Base-by-base conservation (phyloP, 2,113 vertebrate species). In the Hydropotes inermis region DNA sequence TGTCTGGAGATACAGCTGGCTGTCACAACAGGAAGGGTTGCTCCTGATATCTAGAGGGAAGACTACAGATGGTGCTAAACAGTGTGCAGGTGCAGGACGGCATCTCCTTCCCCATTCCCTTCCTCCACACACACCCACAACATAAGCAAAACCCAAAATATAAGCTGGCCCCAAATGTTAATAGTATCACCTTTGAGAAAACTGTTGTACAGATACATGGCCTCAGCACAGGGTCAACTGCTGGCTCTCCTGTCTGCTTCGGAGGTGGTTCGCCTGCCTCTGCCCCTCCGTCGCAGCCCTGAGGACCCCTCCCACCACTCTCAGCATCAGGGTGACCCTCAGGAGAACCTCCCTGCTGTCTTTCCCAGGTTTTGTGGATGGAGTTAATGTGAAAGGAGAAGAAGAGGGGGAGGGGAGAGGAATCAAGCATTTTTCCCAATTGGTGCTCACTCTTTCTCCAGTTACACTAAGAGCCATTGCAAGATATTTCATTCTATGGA, bases 311-410 rank as follows among this genome's bases (percentile, higher is more conserved):
- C 11, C 14, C 50, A 3, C 25, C 13, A 23, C 47, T 7, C 28
- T n/a, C 4, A 33, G 19, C n/a, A n/a, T 33, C 3, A 25, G 5
- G 12, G 7, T 36, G 19, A 36, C 58, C 13, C 11, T n/a, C 2
- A n/a, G 23, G 30, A 70, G 4, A 36, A 6, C 6, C 3, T 89
- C 25, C 3, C 21, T 27, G n/a, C 9, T 6, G 1, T 30, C 16
- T 79, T 16, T 36, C 0, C 17, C 6, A 27, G 2, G 1, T 23
- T 60, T 1, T 3, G 1, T 6, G 0, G 12, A 28, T 13, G 12
- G 52, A 43, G 4, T 19, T 61, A 4, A 2, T 11, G 5, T 10
- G 28, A 92, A 8, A 21, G 12, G 10, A 25, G 8, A 91, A 12
- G 1, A 39, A 55, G 16, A 43, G 3, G 2, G 19, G 19, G 45